Conservation (phyloP, 2,113 vertebrate genomes). For the Potamarius usumacintae region DNA sequence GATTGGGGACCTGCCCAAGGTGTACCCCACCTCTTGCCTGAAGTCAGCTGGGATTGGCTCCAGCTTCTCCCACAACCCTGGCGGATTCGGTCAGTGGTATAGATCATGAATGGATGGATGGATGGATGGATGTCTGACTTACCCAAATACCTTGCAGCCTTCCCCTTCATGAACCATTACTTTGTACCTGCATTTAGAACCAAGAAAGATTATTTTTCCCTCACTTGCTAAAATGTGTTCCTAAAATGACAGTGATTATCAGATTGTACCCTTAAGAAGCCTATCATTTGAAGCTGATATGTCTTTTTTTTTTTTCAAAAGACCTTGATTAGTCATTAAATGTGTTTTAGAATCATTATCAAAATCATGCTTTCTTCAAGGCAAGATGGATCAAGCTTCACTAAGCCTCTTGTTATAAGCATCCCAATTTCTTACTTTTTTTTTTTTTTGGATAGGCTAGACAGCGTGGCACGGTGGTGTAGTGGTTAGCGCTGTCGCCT, state of each 20-base stretch:
- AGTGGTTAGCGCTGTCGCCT: too few relatives aligned
- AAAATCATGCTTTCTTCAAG: background rate
- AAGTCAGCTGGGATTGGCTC: too few relatives aligned
- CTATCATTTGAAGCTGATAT: conserved; percentile 11
- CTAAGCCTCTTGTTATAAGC: background rate
- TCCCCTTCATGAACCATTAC: conserved; percentile 30
- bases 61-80: too few relatives aligned
- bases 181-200: background rate
- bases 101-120: too few relatives aligned
- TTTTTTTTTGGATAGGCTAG: background rate
- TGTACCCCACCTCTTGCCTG: too few relatives aligned
- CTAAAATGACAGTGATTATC: conserved; percentile 44
- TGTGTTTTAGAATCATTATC: background rate
- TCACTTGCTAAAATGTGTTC: conserved; percentile 4
- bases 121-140: background rate
- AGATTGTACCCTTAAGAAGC: conserved; percentile 16
- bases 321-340: background rate
- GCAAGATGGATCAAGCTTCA: background rate
- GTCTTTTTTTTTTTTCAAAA: conserved; percentile 18
- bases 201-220: conserved; percentile 3
- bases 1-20: too few relatives aligned
- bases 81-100: too few relatives aligned
- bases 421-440: background rate
- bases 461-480: too few relatives aligned
- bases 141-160: background rate